A percentile compares a stretch with the other conserved stretches of the same genome.
Evolutionary conservation across 2,888 invertebrate genomes (phyloP).

Genomic region (Liodrosophila aerea): DNA sequence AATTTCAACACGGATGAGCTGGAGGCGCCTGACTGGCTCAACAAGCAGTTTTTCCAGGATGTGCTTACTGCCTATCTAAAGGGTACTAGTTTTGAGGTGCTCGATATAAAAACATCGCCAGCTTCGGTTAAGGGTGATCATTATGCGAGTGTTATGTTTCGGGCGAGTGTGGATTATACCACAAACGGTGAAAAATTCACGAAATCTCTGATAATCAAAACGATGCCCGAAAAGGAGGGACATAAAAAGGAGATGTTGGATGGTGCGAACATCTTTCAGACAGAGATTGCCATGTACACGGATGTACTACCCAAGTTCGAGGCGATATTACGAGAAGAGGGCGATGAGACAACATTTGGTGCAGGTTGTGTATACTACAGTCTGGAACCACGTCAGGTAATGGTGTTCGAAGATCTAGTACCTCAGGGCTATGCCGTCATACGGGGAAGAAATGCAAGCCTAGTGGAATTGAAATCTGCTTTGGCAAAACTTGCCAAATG

Average conservation of each 20-base stretch:
- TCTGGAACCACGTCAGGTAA: constrained; percentile 23
- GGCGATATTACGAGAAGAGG: constrained; percentile 45
- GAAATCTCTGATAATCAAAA: constrained; percentile 63
- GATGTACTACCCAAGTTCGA: constrained; percentile 69
- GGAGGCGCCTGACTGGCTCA: constrained; percentile 18
- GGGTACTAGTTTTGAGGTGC: constrained; percentile 19
- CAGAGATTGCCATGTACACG: constrained; percentile 69
- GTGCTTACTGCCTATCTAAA: constrained; percentile 1
- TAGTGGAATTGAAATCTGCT: constrained; percentile 8
- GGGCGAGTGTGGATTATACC: constrained; percentile 31
- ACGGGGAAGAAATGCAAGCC: constrained; percentile 2
- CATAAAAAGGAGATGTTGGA: constrained; percentile 61
- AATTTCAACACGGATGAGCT: constrained; percentile 22
- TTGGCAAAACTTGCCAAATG: constrained; percentile 14
- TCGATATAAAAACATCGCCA: constrained; percentile 28
- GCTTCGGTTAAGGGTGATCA: constrained; percentile 58
- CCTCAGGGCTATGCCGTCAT: constrained; percentile 9
- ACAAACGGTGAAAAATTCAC: constrained; percentile 38
- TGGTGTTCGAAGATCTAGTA: constrained; percentile 21
- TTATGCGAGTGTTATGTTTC: constrained; percentile 63
- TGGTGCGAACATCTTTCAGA: constrained; percentile 53
- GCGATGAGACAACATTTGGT: constrained; percentile 44
- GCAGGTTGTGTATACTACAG: constrained; percentile 40
- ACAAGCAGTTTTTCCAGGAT: constrained; percentile 9
- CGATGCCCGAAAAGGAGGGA: constrained; percentile 66